Evolutionary conservation across 1,140 invertebrate species (phyloP).

Genomic region (Andrena cerasifolii): DNA sequence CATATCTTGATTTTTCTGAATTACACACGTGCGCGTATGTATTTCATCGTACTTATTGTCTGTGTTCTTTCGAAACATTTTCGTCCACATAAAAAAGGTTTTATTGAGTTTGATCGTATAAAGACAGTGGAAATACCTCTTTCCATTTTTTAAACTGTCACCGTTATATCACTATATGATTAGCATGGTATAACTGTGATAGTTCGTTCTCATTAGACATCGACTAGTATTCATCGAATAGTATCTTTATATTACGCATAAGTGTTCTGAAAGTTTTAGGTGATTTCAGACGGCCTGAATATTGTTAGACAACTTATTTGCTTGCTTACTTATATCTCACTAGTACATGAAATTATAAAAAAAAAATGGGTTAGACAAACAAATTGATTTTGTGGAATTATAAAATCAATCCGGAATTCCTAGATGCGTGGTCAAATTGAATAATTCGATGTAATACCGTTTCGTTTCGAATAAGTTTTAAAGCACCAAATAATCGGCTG

Average conservation of each 20-base stretch:
- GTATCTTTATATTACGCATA: no score
- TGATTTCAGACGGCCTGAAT: no score
- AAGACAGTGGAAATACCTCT: not conserved
- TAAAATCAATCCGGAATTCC: not conserved
- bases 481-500: not conserved
- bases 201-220: no score
- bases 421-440: not conserved
- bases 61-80: slow-evolving; percentile 41
- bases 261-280: not conserved
- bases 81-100: not conserved
- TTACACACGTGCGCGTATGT: not conserved
- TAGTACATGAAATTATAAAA: not conserved
- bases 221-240: no score
- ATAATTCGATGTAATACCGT: no score
- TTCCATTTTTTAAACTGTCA: not conserved
- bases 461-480: no score
- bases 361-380: not conserved
- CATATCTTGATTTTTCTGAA: not conserved
- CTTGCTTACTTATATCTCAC: not conserved
- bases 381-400: not conserved
- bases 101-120: not conserved
- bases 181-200: no score
- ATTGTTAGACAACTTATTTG: no score
- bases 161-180: not conserved
- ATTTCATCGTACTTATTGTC: slow-evolving; percentile 33